Conservation (phyloP, 2,113 vertebrate genomes). For the Pygoscelis antarcticus region DNA sequence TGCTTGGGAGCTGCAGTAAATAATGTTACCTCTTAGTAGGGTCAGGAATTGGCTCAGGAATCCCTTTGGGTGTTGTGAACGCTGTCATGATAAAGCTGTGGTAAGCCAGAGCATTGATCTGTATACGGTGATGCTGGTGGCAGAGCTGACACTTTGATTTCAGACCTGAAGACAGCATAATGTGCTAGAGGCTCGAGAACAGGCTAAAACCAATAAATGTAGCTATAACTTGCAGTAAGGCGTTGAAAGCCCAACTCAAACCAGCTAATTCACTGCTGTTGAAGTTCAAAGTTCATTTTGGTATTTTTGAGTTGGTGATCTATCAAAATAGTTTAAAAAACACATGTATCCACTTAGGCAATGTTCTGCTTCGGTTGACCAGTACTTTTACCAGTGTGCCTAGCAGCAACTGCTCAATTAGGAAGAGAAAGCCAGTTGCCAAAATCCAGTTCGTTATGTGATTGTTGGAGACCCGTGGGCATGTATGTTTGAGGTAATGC, state of each 20-base stretch:
- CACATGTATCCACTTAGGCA: background rate
- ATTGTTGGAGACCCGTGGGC: background rate
- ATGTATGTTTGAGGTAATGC: background rate
- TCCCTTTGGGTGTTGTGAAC: background rate
- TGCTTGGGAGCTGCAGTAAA: background rate
- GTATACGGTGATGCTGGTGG: background rate
- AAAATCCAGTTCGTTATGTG: background rate
- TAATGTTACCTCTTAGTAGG: rapidly evolving
- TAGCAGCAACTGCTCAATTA: background rate
- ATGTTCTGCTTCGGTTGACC: background rate
- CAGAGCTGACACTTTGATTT: background rate
- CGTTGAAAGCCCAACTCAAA: background rate
- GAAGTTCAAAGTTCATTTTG: background rate
- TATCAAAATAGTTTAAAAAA: background rate
- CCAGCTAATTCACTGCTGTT: background rate
- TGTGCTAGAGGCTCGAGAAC: rapidly evolving
- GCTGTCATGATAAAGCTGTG: background rate
- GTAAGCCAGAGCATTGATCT: background rate
- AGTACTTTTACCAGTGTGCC: background rate
- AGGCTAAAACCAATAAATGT: background rate
- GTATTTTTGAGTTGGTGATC: background rate
- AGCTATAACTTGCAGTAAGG: background rate
- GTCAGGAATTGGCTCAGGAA: background rate
- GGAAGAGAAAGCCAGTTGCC: background rate
- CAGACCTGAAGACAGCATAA: background rate